Evolutionary conservation across 2,113 vertebrate species (phyloP), one percentile per base, ranked within the genome.

Genomic region (Sinocyclocheilus maitianheensis): DNA sequence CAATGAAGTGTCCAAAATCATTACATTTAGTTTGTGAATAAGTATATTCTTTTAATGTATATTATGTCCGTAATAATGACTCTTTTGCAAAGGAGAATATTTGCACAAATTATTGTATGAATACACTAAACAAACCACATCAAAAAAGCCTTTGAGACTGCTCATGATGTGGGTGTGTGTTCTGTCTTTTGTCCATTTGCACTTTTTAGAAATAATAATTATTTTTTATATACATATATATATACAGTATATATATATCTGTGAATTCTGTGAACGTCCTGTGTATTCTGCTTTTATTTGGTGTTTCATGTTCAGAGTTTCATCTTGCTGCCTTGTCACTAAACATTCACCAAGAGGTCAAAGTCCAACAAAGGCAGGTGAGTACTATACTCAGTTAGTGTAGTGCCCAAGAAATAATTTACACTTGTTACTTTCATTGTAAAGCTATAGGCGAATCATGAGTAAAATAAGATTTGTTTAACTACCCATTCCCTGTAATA

Each of bases 321-420:
- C n/a, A 65, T 65, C 58, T 65, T 26, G 58, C 5, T 20, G 18
- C 58, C 83, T 71, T 69, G 22, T 69, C 84, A 37, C 75, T 79
- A 78, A 78, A 78, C 75, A 85, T 53, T 77, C 43, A 78, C 46
- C 20, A 67, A 71, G 20, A 58, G 84, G 48, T 55, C 62, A 79
- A 71, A 85, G 84, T 85, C 60, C 76, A 85, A 6, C 24, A 24
- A 22, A 10, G 34, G 22, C 76, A 53, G 60, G 24, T 63, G 53
- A 51, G 53, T 1, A 16, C 75, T 16, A 65, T 51, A n/a, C 55
- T 20, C 37, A 48, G 14, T 14, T 75, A 12, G 20, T 84, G 53
- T 14, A 11, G 30, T 67, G 10, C 16, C 8, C 11, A 26, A 84
- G 13, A 77, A 30, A 51, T 77, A 24, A 37, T 4, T 34, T 74